A percentile compares a stretch with the other conserved stretches of the same genome.
Conservation (phyloP, 2,113 vertebrate species). For the Synchiropus splendidus region DNA sequence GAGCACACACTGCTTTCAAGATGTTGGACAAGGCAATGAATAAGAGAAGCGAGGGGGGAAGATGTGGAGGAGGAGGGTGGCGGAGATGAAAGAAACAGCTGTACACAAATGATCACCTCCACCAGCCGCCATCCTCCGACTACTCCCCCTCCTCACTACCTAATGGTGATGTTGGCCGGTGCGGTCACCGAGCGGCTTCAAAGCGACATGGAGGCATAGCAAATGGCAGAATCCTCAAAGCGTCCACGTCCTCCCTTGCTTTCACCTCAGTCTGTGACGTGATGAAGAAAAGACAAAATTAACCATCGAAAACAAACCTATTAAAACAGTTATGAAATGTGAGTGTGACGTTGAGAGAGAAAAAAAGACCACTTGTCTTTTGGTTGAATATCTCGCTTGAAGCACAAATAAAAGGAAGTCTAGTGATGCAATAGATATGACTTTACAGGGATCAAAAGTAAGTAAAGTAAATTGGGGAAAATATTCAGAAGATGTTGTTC, state of each 20-base stretch:
- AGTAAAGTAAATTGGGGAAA: no score
- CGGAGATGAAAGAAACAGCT: constrained; percentile 72
- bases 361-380: no score
- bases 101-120: constrained; percentile 69
- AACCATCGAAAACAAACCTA: no score
- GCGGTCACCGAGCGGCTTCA: constrained; percentile 90
- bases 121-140: constrained; percentile 19
- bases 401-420: no score
- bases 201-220: constrained; percentile 61
- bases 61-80: constrained; percentile 25
- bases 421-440: no score
- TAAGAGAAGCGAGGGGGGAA: constrained; percentile 30
- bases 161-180: constrained; percentile 51
- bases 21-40: constrained; percentile 27
- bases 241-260: constrained; percentile 70
- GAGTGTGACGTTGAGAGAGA: no score
- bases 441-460: no score
- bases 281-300: constrained; percentile 18
- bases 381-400: no score
- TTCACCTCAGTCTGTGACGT: constrained; percentile 73
- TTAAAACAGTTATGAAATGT: no score
- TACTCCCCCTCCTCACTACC: constrained; percentile 30
- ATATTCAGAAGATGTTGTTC: no score
- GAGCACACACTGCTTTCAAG: constrained; percentile 27
- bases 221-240: constrained; percentile 59